Base-by-base conservation (phyloP, 1,140 invertebrate genomes). In the Cherax destructor region DNA sequence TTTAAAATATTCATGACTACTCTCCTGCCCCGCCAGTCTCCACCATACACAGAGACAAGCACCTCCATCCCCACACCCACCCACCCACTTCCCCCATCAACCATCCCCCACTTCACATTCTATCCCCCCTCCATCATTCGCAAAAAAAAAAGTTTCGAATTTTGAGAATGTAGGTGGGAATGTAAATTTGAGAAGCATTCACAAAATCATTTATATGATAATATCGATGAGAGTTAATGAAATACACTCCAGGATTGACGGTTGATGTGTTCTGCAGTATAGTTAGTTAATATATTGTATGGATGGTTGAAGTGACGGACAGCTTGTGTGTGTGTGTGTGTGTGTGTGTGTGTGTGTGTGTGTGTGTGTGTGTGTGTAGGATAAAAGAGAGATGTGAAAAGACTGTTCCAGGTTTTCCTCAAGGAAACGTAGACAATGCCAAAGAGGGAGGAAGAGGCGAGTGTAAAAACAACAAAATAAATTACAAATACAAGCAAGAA, bases 1-100 rank as follows among this genome's bases (percentile, higher is more conserved):
- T 77, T 52, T 87, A 87, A 87, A 87, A 87, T 87, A 87, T 87
- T 87, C 85, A 87, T 87, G 74, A 87, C 85, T 41, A 41, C 30
- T 41, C 30, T 0, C 2, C 30, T 18, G 52, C 21, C 56, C 52
- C 74, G 52, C 50, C 24, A 6, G 69, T 30, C 30, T 41, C 52
- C 52, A 13, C 52, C 49, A 78, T 21, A 84, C 80, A 61, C 52
- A 61, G 30, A 52, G 61, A 13, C n/a, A 61, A 61, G 52, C 56
- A n/a, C 61, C n/a, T 18, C 50, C 30, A n/a, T n/a, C 52, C 52
- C 52, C 11, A 56, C 52, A 41, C 52, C 52, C 52, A 56, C 11
- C 1, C 30, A 41, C 30, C 30, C 30, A 41, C 30, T 1, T 41
- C 30, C 0, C 30, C 30, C 30, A 41, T 41, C 30, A 41, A 41